Conservation (phyloP, 2,113 vertebrate genomes). For the Pithys albifrons region DNA sequence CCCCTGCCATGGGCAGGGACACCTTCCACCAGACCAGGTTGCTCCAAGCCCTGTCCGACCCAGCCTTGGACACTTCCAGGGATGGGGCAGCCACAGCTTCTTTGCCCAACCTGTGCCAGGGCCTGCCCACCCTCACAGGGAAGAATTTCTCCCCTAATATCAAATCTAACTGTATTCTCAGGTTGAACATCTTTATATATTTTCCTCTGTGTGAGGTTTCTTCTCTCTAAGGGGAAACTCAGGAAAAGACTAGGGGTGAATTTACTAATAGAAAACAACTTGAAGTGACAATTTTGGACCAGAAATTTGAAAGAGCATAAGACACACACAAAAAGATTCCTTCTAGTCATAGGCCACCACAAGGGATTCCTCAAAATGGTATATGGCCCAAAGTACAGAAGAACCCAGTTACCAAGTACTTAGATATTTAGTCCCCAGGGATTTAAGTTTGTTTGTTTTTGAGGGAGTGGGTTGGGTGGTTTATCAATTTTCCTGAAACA, state of each 20-base stretch:
- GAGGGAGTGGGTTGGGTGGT: not conserved
- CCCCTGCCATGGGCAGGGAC: not conserved
- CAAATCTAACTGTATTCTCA: not conserved
- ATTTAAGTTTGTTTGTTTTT: not conserved
- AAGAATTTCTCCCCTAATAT: not conserved
- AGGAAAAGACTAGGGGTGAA: not conserved
- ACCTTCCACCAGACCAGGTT: accelerated
- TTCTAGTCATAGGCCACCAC: not conserved
- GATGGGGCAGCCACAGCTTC: not conserved
- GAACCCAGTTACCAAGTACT: not conserved
- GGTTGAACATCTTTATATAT: not conserved
- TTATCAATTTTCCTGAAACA: not conserved
- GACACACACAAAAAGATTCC: not conserved
- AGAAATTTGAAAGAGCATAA: not conserved
- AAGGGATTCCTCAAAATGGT: not conserved
- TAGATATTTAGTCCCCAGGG: not conserved
- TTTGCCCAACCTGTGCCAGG: not conserved
- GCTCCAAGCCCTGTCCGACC: accelerated
- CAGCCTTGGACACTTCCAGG: not conserved
- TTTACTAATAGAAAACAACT: not conserved
- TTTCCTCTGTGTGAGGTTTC: not conserved
- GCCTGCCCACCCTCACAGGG: accelerated
- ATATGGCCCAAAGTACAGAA: not conserved
- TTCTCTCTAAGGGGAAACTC: not conserved
- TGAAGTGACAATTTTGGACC: not conserved